Conservation (phyloP, 53 echinoderm and acorn worm species). For the Hippasteria phrygiana region DNA sequence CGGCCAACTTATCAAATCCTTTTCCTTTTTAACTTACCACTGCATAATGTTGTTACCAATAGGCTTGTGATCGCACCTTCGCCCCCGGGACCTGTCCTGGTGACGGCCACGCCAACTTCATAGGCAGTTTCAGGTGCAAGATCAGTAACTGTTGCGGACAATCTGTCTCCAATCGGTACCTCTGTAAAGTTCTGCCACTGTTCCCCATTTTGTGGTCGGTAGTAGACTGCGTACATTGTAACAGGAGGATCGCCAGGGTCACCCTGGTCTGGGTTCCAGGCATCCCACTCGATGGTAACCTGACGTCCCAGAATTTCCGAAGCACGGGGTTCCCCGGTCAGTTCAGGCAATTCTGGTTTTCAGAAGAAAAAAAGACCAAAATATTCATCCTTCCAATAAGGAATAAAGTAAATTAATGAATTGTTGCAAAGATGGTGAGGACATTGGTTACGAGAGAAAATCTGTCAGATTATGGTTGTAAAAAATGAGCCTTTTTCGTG, state of each 20-base stretch:
- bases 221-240: conserved; percentile 17
- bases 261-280: conserved; percentile 27
- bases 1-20: too few relatives aligned
- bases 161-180: not conserved
- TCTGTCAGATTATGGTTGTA: too few relatives aligned
- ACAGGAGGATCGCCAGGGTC: conserved; percentile 39
- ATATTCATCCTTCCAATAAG: not conserved
- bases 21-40: conserved; percentile 28
- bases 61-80: conserved; percentile 13
- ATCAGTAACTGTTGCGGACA: not conserved
- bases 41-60: conserved; percentile 28
- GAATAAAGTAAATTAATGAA: not conserved
- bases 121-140: conserved; percentile 36
- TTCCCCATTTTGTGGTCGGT: not conserved
- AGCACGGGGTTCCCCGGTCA: conserved; percentile 38
- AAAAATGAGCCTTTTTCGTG: too few relatives aligned
- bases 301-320: not conserved
- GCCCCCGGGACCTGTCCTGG: conserved; percentile 42
- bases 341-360: conserved; percentile 51
- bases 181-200: conserved; percentile 3
- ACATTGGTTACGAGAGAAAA: too few relatives aligned
- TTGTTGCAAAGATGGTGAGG: too few relatives aligned
- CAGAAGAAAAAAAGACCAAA: not conserved
- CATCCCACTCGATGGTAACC: conserved; percentile 61
- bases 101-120: conserved; percentile 34